Percentiles rank a stretch among this genome's conserved stretches.
Evolutionary conservation across 2,888 invertebrate species (phyloP).

Genomic region (Acanthoscelides obtectus): DNA sequence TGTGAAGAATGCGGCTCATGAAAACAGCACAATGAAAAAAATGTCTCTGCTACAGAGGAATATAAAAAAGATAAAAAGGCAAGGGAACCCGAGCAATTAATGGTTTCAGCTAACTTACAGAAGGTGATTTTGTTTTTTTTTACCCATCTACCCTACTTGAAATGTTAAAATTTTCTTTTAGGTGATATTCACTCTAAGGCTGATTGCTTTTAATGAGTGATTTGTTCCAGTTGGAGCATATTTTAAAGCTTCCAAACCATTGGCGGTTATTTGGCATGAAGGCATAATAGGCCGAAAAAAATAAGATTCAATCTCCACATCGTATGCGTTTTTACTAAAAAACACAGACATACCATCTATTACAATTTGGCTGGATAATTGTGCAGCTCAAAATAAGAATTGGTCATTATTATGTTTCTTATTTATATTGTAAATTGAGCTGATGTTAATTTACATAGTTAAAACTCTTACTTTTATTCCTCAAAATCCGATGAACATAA

Average conservation of each 20-base stretch:
- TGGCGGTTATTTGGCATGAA: slow-evolving; percentile 32
- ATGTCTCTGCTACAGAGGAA: slow-evolving; percentile 10
- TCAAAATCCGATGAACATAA: too few species aligned
- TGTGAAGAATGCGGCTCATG: too few species aligned
- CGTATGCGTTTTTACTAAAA: slow-evolving; percentile 9
- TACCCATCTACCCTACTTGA: background rate
- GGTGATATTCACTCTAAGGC: slow-evolving; percentile 18
- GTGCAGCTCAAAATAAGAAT: slow-evolving; percentile 16
- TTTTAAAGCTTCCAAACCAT: slow-evolving; percentile 7
- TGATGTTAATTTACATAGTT: too few species aligned
- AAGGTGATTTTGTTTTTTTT: slow-evolving; percentile 10
- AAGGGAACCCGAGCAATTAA: slow-evolving; percentile 1
- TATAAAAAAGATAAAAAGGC: slow-evolving; percentile 13
- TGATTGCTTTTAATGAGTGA: slow-evolving; percentile 11
- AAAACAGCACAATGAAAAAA: too few species aligned
- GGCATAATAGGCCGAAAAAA: slow-evolving; percentile 20
- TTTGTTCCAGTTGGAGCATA: slow-evolving; percentile 11
- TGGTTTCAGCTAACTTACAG: slow-evolving; percentile 17
- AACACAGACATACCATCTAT: slow-evolving; percentile 11
- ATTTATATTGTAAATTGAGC: too few species aligned
- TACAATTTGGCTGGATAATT: slow-evolving; percentile 15
- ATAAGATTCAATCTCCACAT: slow-evolving; percentile 25
- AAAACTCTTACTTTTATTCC: too few species aligned
- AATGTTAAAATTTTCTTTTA: too few species aligned
- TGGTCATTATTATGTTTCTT: slow-evolving; percentile 15